Percentiles rank a stretch among this genome's conserved stretches.
Evolutionary conservation across 2,888 invertebrate species (phyloP).

Genomic region (Drosophila colorata): DNA sequence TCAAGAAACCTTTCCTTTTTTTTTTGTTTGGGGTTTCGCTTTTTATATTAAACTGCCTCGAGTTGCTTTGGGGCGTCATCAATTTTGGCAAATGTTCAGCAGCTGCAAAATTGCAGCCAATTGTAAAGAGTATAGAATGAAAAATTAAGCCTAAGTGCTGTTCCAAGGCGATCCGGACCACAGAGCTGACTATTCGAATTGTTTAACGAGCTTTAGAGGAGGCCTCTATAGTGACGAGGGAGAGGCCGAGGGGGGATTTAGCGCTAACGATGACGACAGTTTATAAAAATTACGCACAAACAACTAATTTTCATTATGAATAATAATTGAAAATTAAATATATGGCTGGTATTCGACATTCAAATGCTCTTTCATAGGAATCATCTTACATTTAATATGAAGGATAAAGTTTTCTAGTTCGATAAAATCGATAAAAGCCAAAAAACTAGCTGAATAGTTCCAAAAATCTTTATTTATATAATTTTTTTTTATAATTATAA

Average conservation of each 20-base stretch:
- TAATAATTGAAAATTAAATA: conserved; percentile 25
- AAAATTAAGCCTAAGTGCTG: conserved; percentile 78
- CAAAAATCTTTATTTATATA: background rate
- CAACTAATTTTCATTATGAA: conserved; percentile 74
- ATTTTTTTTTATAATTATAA: too few relatives aligned
- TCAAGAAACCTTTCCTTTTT: conserved; percentile 59
- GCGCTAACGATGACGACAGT: conserved; percentile 74
- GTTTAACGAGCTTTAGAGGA: conserved; percentile 59
- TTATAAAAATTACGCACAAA: conserved; percentile 73
- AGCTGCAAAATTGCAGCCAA: conserved; percentile 74
- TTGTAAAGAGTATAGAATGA: conserved; percentile 69
- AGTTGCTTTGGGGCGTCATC: conserved; percentile 58
- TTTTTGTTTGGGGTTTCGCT: conserved; percentile 7
- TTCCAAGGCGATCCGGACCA: conserved; percentile 72
- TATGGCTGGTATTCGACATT: conserved; percentile 1
- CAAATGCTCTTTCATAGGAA: conserved; percentile 21
- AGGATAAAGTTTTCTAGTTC: too few relatives aligned
- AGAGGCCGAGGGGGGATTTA: background rate
- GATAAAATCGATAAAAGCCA: too few relatives aligned
- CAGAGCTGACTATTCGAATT: conserved; percentile 53
- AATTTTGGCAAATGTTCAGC: conserved; percentile 63
- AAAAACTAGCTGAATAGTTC: too few relatives aligned
- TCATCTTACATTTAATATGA: background rate
- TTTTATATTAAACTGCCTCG: conserved; percentile 30
- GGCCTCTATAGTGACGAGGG: conserved; percentile 24